phyloP scores from a whole-genome alignment of 1,140 invertebrate genomes.

The Philopotamus ludificatus region DNA sequence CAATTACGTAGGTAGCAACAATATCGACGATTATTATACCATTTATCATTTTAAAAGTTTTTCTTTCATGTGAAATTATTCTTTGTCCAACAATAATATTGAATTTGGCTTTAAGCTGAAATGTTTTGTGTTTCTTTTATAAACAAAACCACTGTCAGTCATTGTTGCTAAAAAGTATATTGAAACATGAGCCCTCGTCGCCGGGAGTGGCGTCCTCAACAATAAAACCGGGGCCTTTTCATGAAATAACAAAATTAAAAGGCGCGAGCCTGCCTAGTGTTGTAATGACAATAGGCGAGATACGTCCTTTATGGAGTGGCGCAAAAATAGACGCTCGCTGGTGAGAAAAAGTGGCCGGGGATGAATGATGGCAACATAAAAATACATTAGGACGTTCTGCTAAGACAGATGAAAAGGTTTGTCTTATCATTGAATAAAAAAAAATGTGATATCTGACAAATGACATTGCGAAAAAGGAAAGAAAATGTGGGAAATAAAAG shows the following conservation, averaged over 20 bases:
- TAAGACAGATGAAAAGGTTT: slow-evolving; percentile 1
- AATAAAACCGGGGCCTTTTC: slow-evolving; percentile 3
- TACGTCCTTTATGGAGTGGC: neutral
- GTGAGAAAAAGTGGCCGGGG: slow-evolving; percentile 10
- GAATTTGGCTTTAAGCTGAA: no score
- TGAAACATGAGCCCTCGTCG: no score
- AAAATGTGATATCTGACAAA: slow-evolving; percentile 19
- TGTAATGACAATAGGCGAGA: neutral
- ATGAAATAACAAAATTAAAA: slow-evolving; percentile 7
- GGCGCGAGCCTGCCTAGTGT: neutral
- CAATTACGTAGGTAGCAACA: no score
- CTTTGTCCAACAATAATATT: no score
- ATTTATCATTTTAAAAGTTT: no score
- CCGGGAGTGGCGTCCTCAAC: neutral
- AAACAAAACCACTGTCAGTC: no score
- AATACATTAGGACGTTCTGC: slow-evolving; percentile 9
- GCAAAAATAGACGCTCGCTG: slow-evolving; percentile 8
- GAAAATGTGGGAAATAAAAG: neutral
- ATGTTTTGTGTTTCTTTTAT: no score
- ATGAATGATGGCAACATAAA: slow-evolving; percentile 20
- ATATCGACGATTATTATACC: no score
- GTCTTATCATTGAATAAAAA: slow-evolving; percentile 29
- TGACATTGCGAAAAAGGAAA: neutral
- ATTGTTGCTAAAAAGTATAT: no score
- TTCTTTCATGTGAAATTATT: no score